Evolutionary conservation across 2,797 vertebrate genomes (phyloP).

Genomic region (Artibeus lituratus): DNA sequence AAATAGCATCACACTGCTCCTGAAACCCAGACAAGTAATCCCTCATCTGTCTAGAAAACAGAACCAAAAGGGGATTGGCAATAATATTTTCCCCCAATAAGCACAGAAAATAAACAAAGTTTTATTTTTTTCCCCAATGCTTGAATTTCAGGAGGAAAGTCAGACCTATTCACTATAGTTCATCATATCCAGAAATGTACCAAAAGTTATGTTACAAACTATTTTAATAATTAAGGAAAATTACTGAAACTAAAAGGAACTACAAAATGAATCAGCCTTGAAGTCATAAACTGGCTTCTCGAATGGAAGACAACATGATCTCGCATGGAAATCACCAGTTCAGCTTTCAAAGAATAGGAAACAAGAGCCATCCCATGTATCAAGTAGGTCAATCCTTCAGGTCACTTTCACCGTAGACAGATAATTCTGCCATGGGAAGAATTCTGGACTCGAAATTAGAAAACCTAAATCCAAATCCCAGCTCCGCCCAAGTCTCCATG

Average conservation of each 20-base stretch:
- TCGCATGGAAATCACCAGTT: not conserved
- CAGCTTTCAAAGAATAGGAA: not conserved
- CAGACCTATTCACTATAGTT: not conserved
- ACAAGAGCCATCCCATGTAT: not conserved
- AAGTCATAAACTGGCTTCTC: not conserved
- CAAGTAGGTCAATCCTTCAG: not conserved
- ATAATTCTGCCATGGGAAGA: not conserved
- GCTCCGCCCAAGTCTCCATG: not conserved
- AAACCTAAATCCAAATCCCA: not conserved
- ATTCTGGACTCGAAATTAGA: not conserved
- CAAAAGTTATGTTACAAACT: constrained; percentile 6
- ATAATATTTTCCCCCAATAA: constrained; percentile 68
- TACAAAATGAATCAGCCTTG: not conserved
- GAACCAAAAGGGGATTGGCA: constrained; percentile 76
- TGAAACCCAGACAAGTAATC: constrained; percentile 94
- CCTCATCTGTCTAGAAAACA: constrained; percentile 90
- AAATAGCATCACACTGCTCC: constrained; percentile 95
- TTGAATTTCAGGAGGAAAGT: constrained; percentile 31
- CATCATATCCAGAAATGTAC: not conserved
- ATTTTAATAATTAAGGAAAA: not conserved
- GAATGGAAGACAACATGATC: not conserved
- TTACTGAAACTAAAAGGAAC: not conserved
- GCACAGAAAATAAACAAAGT: constrained; percentile 51
- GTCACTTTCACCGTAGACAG: not conserved
- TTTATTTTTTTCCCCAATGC: constrained; percentile 33